Evolutionary conservation across 2,888 invertebrate species (phyloP).

Genomic region (Chloroclystis v-ata): DNA sequence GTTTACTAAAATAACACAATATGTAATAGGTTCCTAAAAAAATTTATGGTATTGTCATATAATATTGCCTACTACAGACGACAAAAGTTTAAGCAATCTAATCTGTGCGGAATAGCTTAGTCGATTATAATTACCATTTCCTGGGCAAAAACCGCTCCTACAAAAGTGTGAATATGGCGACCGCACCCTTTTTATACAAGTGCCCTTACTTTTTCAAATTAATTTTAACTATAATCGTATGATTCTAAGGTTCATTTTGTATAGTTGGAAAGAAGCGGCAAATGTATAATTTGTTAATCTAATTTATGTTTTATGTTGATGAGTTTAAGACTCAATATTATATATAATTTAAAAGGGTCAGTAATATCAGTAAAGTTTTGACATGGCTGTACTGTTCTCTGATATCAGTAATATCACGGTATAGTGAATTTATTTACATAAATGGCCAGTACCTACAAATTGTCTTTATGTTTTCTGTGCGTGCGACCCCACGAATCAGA

Average conservation of each 20-base stretch:
- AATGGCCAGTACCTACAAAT: constrained; percentile 72
- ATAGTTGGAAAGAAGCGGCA: background rate
- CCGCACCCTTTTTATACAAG: constrained; percentile 55
- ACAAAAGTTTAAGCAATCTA: constrained; percentile 11
- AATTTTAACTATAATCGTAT: constrained; percentile 5
- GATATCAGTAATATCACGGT: constrained; percentile 64
- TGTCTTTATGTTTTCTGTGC: constrained; percentile 76
- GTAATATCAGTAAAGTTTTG: background rate
- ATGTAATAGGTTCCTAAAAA: too few species aligned
- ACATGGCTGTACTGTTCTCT: constrained; percentile 23
- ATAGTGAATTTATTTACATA: constrained; percentile 76
- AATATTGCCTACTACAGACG: constrained; percentile 4
- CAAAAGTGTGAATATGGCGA: constrained; percentile 58
- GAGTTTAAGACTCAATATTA: background rate
- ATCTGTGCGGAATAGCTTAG: constrained; percentile 40
- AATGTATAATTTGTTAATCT: background rate
- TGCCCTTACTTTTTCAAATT: background rate
- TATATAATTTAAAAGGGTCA: background rate
- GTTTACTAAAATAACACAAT: too few species aligned
- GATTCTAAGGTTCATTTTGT: background rate
- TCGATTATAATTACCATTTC: constrained; percentile 39
- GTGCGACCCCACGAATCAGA: constrained; percentile 75
- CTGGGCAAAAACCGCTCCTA: constrained; percentile 56
- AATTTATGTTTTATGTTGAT: background rate
- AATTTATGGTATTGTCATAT: too few species aligned